A percentile compares a stretch with the other conserved stretches of the same genome.
These are phyloP conservation scores for Limnephilus lunatus DNA, from an alignment of 2,888 invertebrate species.

Conservation along the genomic window DNA sequence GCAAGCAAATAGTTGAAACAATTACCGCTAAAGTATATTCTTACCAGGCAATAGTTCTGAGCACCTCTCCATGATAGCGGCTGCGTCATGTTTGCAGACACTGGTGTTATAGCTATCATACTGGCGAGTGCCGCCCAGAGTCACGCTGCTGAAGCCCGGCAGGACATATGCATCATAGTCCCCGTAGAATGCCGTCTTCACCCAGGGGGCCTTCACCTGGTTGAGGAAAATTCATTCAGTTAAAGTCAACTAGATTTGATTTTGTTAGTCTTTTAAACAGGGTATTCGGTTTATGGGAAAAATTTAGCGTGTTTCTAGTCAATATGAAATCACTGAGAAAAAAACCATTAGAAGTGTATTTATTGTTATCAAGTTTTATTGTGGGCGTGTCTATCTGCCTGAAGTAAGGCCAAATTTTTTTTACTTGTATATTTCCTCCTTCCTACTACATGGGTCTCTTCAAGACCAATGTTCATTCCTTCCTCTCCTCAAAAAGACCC, in stretches of 20 bases:
- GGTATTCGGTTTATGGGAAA: background rate
- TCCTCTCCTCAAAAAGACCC: no score
- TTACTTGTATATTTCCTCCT: no score
- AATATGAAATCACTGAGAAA: no score
- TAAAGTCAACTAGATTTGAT: background rate
- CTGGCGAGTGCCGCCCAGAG: constrained; percentile 91
- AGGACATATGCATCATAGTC: constrained; percentile 92
- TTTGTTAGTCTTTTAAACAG: background rate
- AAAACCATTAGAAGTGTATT: no score
- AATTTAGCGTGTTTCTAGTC: no score
- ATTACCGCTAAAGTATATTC: background rate
- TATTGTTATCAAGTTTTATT: no score
- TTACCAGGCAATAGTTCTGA: constrained; percentile 83
- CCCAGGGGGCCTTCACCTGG: constrained; percentile 90
- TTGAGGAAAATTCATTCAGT: background rate
- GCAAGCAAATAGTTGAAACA: background rate
- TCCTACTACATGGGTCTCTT: no score
- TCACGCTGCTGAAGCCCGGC: constrained; percentile 86
- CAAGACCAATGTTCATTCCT: no score
- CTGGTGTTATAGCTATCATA: constrained; percentile 85
- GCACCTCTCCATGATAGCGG: constrained; percentile 88
- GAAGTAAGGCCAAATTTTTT: no score
- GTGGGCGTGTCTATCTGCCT: no score
- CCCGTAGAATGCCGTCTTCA: constrained; percentile 91
- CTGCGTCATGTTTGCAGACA: constrained; percentile 84